Evolutionary conservation across 2,888 invertebrate species (phyloP).

Genomic region (Drosophila leonis): DNA sequence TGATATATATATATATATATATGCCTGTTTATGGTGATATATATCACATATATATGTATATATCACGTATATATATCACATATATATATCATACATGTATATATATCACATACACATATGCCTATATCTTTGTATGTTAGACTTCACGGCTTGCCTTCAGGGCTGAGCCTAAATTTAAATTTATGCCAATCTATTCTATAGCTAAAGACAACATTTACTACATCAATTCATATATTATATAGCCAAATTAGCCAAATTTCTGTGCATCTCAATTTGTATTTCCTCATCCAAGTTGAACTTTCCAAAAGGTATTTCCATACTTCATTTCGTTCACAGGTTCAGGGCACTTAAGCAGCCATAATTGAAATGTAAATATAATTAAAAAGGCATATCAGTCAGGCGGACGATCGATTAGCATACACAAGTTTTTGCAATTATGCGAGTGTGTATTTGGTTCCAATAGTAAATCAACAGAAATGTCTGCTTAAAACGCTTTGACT

Average conservation of each 20-base stretch:
- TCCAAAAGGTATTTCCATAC: neutral
- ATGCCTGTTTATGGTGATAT: no score
- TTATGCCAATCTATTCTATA: conserved; percentile 3
- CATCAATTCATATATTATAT: neutral
- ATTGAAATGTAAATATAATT: conserved; percentile 73
- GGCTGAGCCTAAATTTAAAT: conserved; percentile 41
- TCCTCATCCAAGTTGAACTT: conserved; percentile 37
- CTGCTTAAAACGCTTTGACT: conserved; percentile 62
- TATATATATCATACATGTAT: neutral
- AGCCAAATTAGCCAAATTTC: conserved; percentile 7
- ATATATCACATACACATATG: neutral
- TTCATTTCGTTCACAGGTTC: conserved; percentile 27
- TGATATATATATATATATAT: conserved; percentile 26
- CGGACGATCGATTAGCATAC: conserved; percentile 72
- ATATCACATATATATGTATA: neutral
- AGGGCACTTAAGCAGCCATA: conserved; percentile 57
- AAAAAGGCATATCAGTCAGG: conserved; percentile 70
- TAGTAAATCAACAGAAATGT: conserved; percentile 76
- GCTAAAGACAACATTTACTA: conserved; percentile 20
- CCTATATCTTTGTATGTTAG: neutral
- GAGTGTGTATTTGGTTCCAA: conserved; percentile 45
- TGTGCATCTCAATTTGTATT: conserved; percentile 34
- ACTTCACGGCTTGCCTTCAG: conserved; percentile 49
- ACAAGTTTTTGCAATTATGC: conserved; percentile 77
- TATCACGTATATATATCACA: neutral